Percentiles rank a stretch among this genome's conserved stretches.
phyloP scores from a whole-genome alignment of 2,113 vertebrate species.

The Sitta europaea region DNA sequence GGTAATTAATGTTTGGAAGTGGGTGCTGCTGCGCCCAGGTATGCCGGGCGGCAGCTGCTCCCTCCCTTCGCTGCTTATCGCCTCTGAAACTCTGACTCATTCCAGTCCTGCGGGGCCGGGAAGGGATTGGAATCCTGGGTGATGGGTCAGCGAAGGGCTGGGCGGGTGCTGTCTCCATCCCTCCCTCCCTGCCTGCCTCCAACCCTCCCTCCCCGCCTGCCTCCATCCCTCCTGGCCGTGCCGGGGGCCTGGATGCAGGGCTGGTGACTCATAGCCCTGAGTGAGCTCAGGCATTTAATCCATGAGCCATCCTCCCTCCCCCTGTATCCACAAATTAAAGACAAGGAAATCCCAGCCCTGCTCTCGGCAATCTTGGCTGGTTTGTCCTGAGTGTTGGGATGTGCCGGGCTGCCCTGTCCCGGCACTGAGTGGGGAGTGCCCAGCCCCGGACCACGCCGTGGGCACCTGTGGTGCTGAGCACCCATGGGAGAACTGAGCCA shows the following conservation, averaged over 20 bases:
- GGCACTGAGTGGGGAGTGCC: not conserved
- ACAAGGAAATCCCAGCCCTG: not conserved
- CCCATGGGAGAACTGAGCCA: accelerated
- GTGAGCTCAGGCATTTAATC: not conserved
- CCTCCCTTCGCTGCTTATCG: conserved; percentile 10
- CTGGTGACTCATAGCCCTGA: not conserved
- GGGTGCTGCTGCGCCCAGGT: not conserved
- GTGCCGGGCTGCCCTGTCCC: not conserved
- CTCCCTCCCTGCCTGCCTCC: not conserved
- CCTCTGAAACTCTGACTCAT: conserved; percentile 48
- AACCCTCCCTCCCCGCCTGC: not conserved
- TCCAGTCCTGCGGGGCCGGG: not conserved
- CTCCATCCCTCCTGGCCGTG: not conserved
- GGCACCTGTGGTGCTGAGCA: not conserved
- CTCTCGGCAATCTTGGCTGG: not conserved
- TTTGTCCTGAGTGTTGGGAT: not conserved
- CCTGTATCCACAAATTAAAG: not conserved
- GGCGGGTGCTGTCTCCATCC: not conserved
- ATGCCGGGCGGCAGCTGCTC: not conserved
- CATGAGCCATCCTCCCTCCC: not conserved
- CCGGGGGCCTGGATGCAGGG: not conserved
- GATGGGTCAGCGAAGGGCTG: not conserved
- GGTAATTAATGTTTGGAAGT: not conserved
- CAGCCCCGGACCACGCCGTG: accelerated
- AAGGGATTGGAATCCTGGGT: not conserved